Evolutionary conservation across 2,888 invertebrate species (phyloP), one percentile per base, ranked within the genome.

Genomic region (Asteroscopus sphinx): DNA sequence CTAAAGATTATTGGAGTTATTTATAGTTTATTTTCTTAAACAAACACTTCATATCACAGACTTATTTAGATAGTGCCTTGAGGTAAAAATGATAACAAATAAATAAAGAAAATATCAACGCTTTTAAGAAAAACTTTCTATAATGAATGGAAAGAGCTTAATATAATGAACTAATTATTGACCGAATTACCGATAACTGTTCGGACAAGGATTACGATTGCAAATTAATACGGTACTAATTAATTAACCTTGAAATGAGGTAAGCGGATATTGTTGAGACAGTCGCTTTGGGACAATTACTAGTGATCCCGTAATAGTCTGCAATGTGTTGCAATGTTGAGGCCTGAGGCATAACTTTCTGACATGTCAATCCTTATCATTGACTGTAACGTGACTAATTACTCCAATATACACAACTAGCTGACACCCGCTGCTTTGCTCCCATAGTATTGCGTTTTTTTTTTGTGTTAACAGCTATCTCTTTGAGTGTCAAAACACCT

Each of bases 171-270:
- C 12, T 7, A 6, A 30, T n/a, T n/a, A n/a, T 16, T 16, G 25
- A 44, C n/a, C 28, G 25, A 52, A 42, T 44, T 26, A 39, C 37
- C 13, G n/a, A 40, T 52, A 16, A 52, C 37, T 32, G 33, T 35
- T 44, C 15, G 17, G 32, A 33, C 17, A 39, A 9, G 21, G 9
- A 26, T 42, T 2, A 0, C 32, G 15, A 33, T 59, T 33, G n/a
- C 6, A 3, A 15, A 37, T 42, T 17, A 39, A 42, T 46, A 17
- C 13, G 28, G 9, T 9, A 9, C 15, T 39, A 37, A 64, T 67
- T 46, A 51, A 60, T 51, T 51, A 52, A 13, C 12, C 5, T 15
- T 60, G 9, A 26, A 15, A 47, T 40, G 2, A 11, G n/a, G 35
- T 49, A 21, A 49, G 26, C 16, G 3, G 33, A 45, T 30, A n/a